A percentile compares a stretch with the other conserved stretches of the same genome.
Evolutionary conservation across 2,888 invertebrate species (phyloP).

Genomic region (Papilio protenor): DNA sequence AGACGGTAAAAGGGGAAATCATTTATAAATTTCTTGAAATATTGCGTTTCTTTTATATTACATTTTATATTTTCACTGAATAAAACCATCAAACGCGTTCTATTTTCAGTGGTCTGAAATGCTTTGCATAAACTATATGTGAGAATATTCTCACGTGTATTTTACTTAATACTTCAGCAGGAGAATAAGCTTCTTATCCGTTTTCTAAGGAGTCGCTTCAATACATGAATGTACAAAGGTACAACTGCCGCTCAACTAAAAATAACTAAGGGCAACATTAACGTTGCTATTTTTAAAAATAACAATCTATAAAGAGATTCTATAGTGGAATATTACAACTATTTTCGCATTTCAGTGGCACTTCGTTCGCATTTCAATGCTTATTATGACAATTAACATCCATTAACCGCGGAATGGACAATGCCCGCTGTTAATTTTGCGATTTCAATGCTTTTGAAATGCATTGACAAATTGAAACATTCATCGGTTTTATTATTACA

Average conservation of each 20-base stretch:
- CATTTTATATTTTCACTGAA: not conserved
- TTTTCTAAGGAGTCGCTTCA: not conserved
- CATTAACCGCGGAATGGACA: conserved; percentile 15
- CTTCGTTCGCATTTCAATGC: conserved; percentile 13
- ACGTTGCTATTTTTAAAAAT: not conserved
- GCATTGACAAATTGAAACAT: conserved; percentile 18
- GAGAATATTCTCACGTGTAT: not conserved
- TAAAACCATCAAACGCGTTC: not conserved
- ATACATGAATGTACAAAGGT: not conserved
- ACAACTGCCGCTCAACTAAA: not conserved
- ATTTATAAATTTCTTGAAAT: not conserved
- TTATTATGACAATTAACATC: conserved; percentile 17
- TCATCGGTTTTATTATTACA: not conserved
- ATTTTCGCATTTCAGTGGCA: conserved; percentile 1
- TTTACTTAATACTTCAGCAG: not conserved
- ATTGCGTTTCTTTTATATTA: not conserved
- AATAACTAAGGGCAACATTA: too few species aligned
- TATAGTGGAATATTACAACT: conserved; percentile 3
- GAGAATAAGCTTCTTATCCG: not conserved
- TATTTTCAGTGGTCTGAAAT: not conserved
- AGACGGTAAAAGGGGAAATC: not conserved
- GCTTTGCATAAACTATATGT: not conserved
- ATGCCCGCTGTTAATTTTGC: conserved; percentile 21
- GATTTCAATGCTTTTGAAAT: conserved; percentile 13
- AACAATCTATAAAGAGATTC: not conserved